These are phyloP conservation scores for Leptopilina syphax DNA, from an alignment of 2,888 invertebrate genomes.

Conservation along the genomic window DNA sequence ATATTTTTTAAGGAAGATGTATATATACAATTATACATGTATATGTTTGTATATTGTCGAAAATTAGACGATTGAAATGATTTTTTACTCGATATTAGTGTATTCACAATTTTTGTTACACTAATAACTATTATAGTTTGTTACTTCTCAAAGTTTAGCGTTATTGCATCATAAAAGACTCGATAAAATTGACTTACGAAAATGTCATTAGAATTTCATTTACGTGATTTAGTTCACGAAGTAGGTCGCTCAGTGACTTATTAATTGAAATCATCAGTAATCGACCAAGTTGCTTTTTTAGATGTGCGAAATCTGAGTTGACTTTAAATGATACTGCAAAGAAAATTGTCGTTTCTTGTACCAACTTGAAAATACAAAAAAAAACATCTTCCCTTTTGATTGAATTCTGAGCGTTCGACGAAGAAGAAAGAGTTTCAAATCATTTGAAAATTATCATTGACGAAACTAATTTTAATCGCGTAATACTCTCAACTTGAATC, in stretches of 20 bases:
- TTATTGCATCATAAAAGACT: slow-evolving; percentile 13
- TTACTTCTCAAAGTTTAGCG: background rate
- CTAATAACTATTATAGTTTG: background rate
- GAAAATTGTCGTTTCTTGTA: background rate
- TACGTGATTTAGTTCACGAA: slow-evolving; percentile 58
- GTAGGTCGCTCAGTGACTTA: slow-evolving; percentile 56
- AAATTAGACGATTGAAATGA: no score
- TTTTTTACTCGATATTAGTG: no score
- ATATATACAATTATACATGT: no score
- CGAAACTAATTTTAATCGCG: background rate
- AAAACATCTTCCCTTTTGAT: background rate
- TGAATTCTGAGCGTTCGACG: background rate
- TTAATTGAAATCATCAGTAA: background rate
- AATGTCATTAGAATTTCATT: slow-evolving; percentile 74
- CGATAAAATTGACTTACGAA: slow-evolving; percentile 69
- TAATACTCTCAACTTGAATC: slow-evolving; percentile 2
- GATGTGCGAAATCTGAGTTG: slow-evolving; percentile 6
- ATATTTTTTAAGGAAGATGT: no score
- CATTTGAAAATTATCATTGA: slow-evolving; percentile 7
- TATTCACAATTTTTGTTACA: no score
- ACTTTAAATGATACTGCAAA: background rate
- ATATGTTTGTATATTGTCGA: no score
- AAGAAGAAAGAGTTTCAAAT: slow-evolving; percentile 6
- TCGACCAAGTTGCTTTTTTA: slow-evolving; percentile 1
- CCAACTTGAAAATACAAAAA: background rate